Evolutionary conservation across 2,113 vertebrate species (phyloP).

Genomic region (Pyrgilauda ruficollis): DNA sequence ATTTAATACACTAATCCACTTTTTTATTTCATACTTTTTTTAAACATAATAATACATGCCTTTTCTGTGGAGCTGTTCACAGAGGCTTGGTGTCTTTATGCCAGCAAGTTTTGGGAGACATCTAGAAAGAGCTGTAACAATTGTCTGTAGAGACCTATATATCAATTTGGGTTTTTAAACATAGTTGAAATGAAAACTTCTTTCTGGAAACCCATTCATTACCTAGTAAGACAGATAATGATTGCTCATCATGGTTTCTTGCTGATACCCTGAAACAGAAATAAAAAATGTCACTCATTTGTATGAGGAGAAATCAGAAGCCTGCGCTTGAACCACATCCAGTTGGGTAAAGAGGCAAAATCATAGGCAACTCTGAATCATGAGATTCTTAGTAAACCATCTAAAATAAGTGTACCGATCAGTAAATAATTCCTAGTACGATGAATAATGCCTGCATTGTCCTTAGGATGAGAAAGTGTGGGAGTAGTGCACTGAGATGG

Average conservation of each 20-base stretch:
- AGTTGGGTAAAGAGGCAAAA: neutral
- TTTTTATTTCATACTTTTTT: neutral
- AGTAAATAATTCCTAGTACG: neutral
- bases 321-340: neutral
- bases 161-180: neutral
- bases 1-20: fast-evolving
- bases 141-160: neutral
- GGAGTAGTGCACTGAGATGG: neutral
- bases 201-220: neutral
- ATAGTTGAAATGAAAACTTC: neutral
- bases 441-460: neutral
- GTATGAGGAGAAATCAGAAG: neutral
- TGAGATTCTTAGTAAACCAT: neutral
- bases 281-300: neutral
- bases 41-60: neutral
- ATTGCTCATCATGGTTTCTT: neutral
- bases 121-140: neutral
- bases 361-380: neutral
- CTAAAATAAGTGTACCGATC: neutral
- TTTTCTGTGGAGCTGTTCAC: neutral
- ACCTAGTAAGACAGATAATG: neutral
- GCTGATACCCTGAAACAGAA: neutral
- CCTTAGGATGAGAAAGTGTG: neutral
- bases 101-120: neutral
- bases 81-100: neutral